Conservation (phyloP, 2,888 invertebrate species). For the Eucriotettix oculatus region DNA sequence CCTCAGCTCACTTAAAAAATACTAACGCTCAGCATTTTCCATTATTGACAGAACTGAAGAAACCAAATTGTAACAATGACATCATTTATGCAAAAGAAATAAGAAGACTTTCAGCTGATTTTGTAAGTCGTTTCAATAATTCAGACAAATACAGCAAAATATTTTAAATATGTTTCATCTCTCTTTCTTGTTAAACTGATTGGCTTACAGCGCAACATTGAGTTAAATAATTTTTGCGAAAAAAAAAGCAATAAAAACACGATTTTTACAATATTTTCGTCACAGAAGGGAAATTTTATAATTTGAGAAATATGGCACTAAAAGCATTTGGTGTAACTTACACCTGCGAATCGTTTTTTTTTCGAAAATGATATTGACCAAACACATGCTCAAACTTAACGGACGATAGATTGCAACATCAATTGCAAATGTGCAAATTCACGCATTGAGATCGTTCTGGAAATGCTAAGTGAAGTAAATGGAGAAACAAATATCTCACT, state of each 20-base stretch:
- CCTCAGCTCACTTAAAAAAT: too few relatives aligned
- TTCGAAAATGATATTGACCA: slow-evolving; percentile 6
- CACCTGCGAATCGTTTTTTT: slow-evolving; percentile 10
- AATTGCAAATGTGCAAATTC: slow-evolving; percentile 12
- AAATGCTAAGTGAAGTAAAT: slow-evolving; percentile 4
- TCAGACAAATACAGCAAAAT: slow-evolving; percentile 9
- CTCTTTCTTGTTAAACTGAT: slow-evolving; percentile 8
- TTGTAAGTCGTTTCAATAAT: slow-evolving; percentile 10
- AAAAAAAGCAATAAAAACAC: slow-evolving; percentile 9
- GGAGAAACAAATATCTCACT: slow-evolving; percentile 8
- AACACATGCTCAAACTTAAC: slow-evolving; percentile 10
- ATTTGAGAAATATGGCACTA: slow-evolving; percentile 8
- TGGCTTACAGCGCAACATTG: slow-evolving; percentile 7
- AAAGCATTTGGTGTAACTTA: slow-evolving; percentile 7
- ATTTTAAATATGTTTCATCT: slow-evolving; percentile 4
- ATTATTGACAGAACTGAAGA: slow-evolving; percentile 11
- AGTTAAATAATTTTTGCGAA: slow-evolving; percentile 9
- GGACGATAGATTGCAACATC: slow-evolving; percentile 11
- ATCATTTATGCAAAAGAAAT: slow-evolving; percentile 10
- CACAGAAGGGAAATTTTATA: slow-evolving; percentile 9
- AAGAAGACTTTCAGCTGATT: slow-evolving; percentile 10
- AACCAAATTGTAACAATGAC: slow-evolving; percentile 6
- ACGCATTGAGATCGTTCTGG: slow-evolving; percentile 5
- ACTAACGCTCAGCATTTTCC: slow-evolving; percentile 9
- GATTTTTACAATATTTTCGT: slow-evolving; percentile 9